Conservation (phyloP, 2,888 invertebrate species). For the Callyntrura guangdongensis region DNA sequence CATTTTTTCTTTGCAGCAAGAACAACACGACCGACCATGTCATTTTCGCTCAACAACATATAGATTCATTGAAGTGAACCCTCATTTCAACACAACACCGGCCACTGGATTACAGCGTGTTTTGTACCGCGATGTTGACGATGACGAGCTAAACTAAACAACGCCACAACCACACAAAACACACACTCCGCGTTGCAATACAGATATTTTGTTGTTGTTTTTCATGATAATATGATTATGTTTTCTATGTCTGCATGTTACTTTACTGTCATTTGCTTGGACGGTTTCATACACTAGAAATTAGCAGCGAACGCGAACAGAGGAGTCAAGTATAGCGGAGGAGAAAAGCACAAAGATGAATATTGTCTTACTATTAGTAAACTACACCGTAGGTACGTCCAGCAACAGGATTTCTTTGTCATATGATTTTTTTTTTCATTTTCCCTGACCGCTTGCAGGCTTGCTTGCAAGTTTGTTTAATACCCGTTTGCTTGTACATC, state of each 20-base stretch:
- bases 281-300: conserved; percentile 2
- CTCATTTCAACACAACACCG: conserved; percentile 38
- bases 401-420: no score
- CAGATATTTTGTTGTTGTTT: neutral
- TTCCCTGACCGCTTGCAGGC: no score
- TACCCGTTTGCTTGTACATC: no score
- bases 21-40: neutral
- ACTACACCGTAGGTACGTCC: no score
- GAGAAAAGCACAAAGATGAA: conserved; percentile 6
- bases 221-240: neutral
- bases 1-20: neutral
- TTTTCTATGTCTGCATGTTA: neutral
- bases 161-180: neutral
- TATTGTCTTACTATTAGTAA: neutral
- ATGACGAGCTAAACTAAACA: conserved; percentile 31
- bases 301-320: neutral
- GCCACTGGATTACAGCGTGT: conserved; percentile 48
- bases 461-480: no score
- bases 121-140: neutral
- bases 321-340: conserved; percentile 15
- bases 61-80: conserved; percentile 23
- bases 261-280: conserved; percentile 25
- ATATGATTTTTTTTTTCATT: no score
- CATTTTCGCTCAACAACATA: conserved; percentile 25
- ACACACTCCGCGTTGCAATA: conserved; percentile 27